These are phyloP conservation scores for Cataglyphis albicans DNA, from an alignment of 2,888 invertebrate genomes.

Conservation along the genomic window DNA sequence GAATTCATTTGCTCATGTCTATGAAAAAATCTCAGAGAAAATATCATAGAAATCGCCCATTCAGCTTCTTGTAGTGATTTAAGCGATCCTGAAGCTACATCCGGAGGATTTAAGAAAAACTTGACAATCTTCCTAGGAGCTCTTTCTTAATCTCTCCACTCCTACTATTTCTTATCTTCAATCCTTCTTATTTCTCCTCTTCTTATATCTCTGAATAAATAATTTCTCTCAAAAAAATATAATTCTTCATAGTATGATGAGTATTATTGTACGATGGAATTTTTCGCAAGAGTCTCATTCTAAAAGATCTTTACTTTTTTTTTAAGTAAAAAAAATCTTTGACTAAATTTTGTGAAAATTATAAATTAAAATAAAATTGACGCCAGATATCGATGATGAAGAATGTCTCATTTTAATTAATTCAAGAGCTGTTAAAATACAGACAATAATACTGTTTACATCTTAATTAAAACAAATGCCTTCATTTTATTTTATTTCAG, in stretches of 20 bases:
- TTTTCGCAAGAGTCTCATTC: background rate
- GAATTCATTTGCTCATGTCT: background rate
- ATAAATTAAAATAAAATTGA: background rate
- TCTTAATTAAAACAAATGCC: constrained; percentile 29
- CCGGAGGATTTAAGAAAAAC: constrained; percentile 14
- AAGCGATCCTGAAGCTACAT: constrained; percentile 27
- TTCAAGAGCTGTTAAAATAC: background rate
- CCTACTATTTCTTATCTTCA: background rate
- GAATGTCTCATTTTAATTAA: background rate
- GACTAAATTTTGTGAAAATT: background rate
- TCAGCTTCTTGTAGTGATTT: constrained; percentile 7
- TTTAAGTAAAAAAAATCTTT: background rate
- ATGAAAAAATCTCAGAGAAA: constrained; percentile 9
- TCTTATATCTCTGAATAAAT: constrained; percentile 10
- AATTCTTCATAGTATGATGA: constrained; percentile 8
- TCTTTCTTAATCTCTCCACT: constrained; percentile 25
- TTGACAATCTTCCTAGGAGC: constrained; percentile 10
- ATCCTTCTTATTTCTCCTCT: background rate
- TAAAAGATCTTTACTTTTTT: background rate
- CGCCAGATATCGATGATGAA: background rate
- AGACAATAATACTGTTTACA: constrained; percentile 1
- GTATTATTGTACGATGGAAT: constrained; percentile 3
- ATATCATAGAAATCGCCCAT: background rate
- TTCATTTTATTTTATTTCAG: background rate
- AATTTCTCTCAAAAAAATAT: constrained; percentile 7